Evolutionary conservation across 2,113 vertebrate genomes (phyloP).

Genomic region (Pomatorhinus ruficollis): DNA sequence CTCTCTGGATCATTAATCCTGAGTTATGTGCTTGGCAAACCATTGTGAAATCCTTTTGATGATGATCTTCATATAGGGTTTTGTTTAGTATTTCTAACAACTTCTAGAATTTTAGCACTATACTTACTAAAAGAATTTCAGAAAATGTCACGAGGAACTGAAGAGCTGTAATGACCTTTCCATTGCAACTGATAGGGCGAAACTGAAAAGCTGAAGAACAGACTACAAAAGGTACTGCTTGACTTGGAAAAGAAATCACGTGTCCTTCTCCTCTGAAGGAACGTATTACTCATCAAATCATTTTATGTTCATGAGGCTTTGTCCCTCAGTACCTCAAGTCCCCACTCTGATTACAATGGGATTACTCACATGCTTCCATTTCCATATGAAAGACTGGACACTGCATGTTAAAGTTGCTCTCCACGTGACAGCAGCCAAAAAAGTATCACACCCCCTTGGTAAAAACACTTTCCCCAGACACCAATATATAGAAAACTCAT

Average conservation of each 20-base stretch:
- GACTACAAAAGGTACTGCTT: not conserved
- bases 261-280: not conserved
- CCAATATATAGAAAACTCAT: not conserved
- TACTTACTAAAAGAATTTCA: not conserved
- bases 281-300: not conserved
- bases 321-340: not conserved
- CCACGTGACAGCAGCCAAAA: not conserved
- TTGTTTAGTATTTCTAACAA: not conserved
- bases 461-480: not conserved
- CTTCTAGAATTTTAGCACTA: not conserved
- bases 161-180: not conserved
- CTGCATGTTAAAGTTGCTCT: not conserved
- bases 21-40: not conserved
- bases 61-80: not conserved
- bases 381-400: not conserved
- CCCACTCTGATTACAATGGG: not conserved
- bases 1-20: slow-evolving; percentile 21
- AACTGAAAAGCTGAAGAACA: not conserved
- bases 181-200: not conserved
- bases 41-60: not conserved
- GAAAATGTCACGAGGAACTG: not conserved
- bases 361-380: not conserved
- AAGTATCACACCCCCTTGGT: not conserved
- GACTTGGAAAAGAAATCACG: not conserved
- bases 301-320: not conserved